Percentiles rank a stretch among this genome's conserved stretches.
Evolutionary conservation across 1,140 invertebrate genomes (phyloP).

Genomic region (Stratiolaelaps scimitus): DNA sequence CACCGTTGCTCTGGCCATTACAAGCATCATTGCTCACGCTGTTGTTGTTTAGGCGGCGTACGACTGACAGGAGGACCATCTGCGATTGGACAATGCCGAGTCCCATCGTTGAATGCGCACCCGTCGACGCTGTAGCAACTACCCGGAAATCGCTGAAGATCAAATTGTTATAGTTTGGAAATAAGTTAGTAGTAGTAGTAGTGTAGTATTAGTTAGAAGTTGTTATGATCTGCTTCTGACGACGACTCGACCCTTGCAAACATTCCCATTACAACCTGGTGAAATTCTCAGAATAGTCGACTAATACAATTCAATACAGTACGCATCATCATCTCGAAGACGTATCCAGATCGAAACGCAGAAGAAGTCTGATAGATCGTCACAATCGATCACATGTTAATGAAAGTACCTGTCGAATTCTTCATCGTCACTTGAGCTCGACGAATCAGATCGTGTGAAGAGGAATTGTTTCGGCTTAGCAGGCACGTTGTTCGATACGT

Average conservation of each 20-base stretch:
- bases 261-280: too few relatives aligned
- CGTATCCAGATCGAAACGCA: too few relatives aligned
- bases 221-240: too few relatives aligned
- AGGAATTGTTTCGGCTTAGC: constrained; percentile 52
- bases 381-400: too few relatives aligned
- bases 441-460: constrained; percentile 49
- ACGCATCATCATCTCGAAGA: too few relatives aligned
- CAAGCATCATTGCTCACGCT: constrained; percentile 32
- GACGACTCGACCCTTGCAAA: too few relatives aligned
- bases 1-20: constrained; percentile 1
- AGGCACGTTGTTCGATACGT: constrained; percentile 42
- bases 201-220: too few relatives aligned
- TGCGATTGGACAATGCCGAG: background rate
- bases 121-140: background rate
- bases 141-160: constrained; percentile 14
- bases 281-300: too few relatives aligned
- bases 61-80: constrained; percentile 4
- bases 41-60: constrained; percentile 28
- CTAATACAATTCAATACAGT: too few relatives aligned
- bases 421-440: constrained; percentile 45
- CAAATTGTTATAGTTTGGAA: too few relatives aligned
- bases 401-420: constrained; percentile 57
- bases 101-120: constrained; percentile 11
- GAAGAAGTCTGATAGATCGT: too few relatives aligned
- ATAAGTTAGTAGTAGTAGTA: too few relatives aligned